These are phyloP conservation scores for Python bivittatus DNA, from an alignment of 2,113 vertebrate genomes.

Conservation along the genomic window DNA sequence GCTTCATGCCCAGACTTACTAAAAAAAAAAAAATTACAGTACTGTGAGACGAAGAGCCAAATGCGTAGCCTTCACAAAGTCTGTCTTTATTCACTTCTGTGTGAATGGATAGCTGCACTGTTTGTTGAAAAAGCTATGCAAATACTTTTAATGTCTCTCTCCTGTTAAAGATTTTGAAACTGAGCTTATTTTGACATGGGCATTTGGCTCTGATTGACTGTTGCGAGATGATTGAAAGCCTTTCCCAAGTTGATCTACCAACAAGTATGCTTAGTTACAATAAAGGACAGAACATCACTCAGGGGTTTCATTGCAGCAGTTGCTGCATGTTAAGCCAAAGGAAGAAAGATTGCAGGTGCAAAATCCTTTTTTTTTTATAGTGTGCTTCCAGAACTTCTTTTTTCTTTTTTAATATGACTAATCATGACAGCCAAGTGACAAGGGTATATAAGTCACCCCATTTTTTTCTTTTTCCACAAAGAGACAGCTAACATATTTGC, in stretches of 20 bases:
- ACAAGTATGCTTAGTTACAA: background rate
- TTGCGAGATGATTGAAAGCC: conserved; percentile 6
- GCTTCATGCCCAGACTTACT: conserved; percentile 36
- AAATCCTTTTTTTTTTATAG: background rate
- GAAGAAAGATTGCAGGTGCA: conserved; percentile 23
- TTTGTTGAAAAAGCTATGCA: background rate
- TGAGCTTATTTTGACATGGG: background rate
- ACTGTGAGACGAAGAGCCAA: conserved; percentile 47
- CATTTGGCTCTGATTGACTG: conserved; percentile 25
- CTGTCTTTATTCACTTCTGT: conserved; percentile 35
- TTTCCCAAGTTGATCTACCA: background rate
- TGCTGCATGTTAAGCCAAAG: background rate
- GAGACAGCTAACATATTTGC: background rate
- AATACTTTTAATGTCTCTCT: conserved; percentile 13
- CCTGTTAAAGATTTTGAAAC: background rate
- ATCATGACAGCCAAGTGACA: background rate
- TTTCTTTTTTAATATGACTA: background rate
- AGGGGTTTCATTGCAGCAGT: background rate
- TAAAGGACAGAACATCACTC: background rate
- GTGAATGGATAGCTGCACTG: conserved; percentile 51
- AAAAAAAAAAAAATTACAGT: background rate
- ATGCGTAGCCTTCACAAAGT: conserved; percentile 43
- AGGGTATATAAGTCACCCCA: background rate
- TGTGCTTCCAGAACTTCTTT: background rate
- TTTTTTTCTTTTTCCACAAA: background rate